Conservation (phyloP, 2,797 vertebrate species). For the Channallabes apus region DNA sequence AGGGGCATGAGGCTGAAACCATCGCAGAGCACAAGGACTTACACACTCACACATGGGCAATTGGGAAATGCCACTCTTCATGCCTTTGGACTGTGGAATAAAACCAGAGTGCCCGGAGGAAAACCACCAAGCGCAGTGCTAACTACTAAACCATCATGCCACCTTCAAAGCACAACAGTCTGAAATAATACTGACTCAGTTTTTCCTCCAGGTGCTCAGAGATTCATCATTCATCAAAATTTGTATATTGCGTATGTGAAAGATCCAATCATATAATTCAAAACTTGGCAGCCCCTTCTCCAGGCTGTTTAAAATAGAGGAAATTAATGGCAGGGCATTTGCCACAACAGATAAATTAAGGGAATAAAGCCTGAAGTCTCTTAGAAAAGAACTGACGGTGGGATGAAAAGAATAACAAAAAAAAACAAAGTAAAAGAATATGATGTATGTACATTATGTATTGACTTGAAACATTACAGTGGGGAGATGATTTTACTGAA, state of each 20-base stretch:
- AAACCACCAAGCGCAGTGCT: too few species aligned
- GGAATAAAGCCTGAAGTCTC: slow-evolving; percentile 19
- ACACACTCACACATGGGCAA: too few species aligned
- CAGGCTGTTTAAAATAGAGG: slow-evolving; percentile 23
- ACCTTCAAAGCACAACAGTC: background rate
- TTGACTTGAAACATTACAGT: background rate
- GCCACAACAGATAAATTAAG: slow-evolving; percentile 25
- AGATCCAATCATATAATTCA: slow-evolving; percentile 32
- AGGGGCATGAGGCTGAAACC: too few species aligned
- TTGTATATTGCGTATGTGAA: slow-evolving; percentile 8
- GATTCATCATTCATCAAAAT: slow-evolving; percentile 20
- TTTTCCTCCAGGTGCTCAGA: slow-evolving; percentile 20
- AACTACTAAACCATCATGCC: too few species aligned
- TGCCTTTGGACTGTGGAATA: too few species aligned
- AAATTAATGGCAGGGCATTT: slow-evolving; percentile 24
- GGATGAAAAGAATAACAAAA: slow-evolving; percentile 11
- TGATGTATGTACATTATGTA: slow-evolving; percentile 22
- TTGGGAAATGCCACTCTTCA: too few species aligned
- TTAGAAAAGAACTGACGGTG: slow-evolving; percentile 9
- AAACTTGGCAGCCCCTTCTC: background rate
- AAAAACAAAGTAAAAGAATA: background rate
- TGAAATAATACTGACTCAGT: slow-evolving; percentile 2
- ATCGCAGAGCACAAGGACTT: too few species aligned
- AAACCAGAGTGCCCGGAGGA: too few species aligned
- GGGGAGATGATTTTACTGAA: slow-evolving; percentile 25